Percentiles rank a stretch among this genome's conserved stretches.
Evolutionary conservation across 2,888 invertebrate species (phyloP).

Genomic region (Drosophila percnosoma): DNA sequence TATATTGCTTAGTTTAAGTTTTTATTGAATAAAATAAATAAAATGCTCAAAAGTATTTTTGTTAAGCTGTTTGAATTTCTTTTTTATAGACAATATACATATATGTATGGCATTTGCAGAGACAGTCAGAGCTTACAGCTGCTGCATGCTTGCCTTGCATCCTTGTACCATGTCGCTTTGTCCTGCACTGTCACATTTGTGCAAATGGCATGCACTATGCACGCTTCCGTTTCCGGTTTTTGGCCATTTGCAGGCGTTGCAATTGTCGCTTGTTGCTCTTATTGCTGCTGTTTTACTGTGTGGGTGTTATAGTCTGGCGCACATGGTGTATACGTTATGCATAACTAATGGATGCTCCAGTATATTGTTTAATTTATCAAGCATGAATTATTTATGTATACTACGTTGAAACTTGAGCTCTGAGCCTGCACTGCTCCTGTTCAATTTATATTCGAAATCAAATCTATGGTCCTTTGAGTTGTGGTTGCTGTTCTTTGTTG

Average conservation of each 20-base stretch:
- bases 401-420: constrained; percentile 45
- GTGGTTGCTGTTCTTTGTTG: constrained; percentile 3
- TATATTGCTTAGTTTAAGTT: neutral
- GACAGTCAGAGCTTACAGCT: constrained; percentile 25
- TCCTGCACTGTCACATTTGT: constrained; percentile 55
- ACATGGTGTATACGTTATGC: constrained; percentile 77
- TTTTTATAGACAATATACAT: constrained; percentile 20
- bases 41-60: constrained; percentile 1
- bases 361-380: constrained; percentile 81
- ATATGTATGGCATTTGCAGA: neutral
- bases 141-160: constrained; percentile 26
- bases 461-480: constrained; percentile 54
- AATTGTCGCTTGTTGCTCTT: constrained; percentile 68
- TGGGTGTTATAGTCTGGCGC: constrained; percentile 66
- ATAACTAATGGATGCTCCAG: constrained; percentile 73
- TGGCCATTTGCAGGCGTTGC: constrained; percentile 73
- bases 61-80: neutral
- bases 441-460: constrained; percentile 41
- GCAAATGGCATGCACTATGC: constrained; percentile 76
- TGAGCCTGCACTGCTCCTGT: constrained; percentile 16
- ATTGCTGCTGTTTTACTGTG: constrained; percentile 15
- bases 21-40: constrained; percentile 1
- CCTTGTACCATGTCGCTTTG: constrained; percentile 1
- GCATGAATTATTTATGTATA: constrained; percentile 77
- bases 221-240: constrained; percentile 68